A percentile compares a stretch with the other conserved stretches of the same genome.
Conservation (phyloP, 2,113 vertebrate species). For the Phocoena sinus region DNA sequence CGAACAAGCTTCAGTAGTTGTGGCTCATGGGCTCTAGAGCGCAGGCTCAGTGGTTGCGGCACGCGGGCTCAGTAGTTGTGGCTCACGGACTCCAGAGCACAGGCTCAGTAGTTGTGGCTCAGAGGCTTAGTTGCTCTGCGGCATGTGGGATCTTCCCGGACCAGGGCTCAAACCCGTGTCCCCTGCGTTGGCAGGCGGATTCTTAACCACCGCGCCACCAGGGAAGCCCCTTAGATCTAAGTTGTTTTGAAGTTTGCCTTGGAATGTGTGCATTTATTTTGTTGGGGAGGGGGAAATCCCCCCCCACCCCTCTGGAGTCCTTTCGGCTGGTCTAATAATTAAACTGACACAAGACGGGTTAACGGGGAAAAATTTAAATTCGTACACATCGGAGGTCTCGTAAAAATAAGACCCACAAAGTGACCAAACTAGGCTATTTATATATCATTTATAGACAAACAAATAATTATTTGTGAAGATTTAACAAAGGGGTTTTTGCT, state of each 20-base stretch:
- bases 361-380: background rate
- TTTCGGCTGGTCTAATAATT: background rate
- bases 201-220: too few relatives aligned
- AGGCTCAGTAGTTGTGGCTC: too few relatives aligned
- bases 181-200: too few relatives aligned
- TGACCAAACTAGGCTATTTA: background rate
- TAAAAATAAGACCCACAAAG: background rate
- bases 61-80: too few relatives aligned
- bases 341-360: background rate
- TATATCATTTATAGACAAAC: background rate
- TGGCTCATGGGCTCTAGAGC: too few relatives aligned
- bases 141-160: too few relatives aligned
- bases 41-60: too few relatives aligned
- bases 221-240: background rate
- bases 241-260: background rate
- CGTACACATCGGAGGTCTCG: background rate
- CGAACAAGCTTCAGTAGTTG: too few relatives aligned
- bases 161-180: too few relatives aligned
- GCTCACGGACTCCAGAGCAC: too few relatives aligned
- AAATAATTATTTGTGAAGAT: background rate
- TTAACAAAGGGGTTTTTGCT: background rate
- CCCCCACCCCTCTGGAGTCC: background rate
- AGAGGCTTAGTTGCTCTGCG: too few relatives aligned
- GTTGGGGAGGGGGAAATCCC: background rate
- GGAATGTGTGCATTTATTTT: background rate